A percentile compares a stretch with the other conserved stretches of the same genome.
Conservation (phyloP, 2,113 vertebrate genomes). For the Microtus richardsoni region DNA sequence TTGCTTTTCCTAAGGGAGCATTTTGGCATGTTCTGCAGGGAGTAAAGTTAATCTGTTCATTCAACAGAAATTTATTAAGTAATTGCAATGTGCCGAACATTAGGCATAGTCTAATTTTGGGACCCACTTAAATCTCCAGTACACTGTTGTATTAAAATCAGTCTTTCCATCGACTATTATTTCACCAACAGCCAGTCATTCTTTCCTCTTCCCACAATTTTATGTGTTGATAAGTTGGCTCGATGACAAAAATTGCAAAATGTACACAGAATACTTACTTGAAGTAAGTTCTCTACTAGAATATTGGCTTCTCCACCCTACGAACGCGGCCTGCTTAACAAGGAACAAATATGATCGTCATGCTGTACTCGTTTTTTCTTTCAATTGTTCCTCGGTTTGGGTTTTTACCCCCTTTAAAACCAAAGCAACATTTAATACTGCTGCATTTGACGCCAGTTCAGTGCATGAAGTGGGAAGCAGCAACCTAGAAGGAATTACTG, state of each 20-base stretch:
- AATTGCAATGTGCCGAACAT: slow-evolving; percentile 27
- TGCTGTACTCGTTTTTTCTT: slow-evolving; percentile 53
- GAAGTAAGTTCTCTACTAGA: slow-evolving; percentile 50
- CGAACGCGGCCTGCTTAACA: slow-evolving; percentile 49
- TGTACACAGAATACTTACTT: slow-evolving; percentile 29
- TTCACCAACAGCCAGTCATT: slow-evolving; percentile 59
- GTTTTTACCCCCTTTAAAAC: slow-evolving; percentile 75
- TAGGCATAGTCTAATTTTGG: slow-evolving; percentile 27
- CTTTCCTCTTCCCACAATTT: slow-evolving; percentile 31
- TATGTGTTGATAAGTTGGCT: slow-evolving; percentile 69
- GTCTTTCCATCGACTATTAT: slow-evolving; percentile 65
- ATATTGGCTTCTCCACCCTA: slow-evolving; percentile 30
- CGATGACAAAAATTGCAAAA: slow-evolving; percentile 63
- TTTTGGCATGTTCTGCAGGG: slow-evolving; percentile 67
- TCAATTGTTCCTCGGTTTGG: slow-evolving; percentile 55
- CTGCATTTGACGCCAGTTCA: slow-evolving; percentile 79
- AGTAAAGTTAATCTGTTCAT: slow-evolving; percentile 74
- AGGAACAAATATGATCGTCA: slow-evolving; percentile 57
- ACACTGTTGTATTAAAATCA: slow-evolving; percentile 52
- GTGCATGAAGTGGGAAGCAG: slow-evolving; percentile 63
- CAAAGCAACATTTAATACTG: slow-evolving; percentile 80
- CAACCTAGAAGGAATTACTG: slow-evolving; percentile 80
- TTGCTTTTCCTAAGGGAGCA: slow-evolving; percentile 53
- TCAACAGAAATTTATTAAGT: slow-evolving; percentile 68
- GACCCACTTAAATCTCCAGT: slow-evolving; percentile 22